Percentiles rank a stretch among this genome's conserved stretches.
Conservation (phyloP, 2,797 vertebrate species). For the Propithecus perrieri region DNA sequence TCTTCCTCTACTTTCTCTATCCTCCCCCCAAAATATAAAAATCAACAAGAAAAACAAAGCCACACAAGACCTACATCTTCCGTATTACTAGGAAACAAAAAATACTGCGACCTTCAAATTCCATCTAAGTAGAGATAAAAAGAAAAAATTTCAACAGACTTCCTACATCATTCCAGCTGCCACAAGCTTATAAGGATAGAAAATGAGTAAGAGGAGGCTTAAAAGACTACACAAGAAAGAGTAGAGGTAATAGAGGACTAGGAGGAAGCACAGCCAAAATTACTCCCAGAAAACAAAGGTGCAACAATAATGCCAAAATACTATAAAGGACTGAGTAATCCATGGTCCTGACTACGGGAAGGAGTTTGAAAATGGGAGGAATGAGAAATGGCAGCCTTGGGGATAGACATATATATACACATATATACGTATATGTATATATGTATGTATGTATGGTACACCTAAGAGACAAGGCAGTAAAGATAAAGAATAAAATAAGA, state of each 20-base stretch:
- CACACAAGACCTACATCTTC: background rate
- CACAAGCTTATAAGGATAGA: background rate
- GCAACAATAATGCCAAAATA: background rate
- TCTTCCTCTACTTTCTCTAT: background rate
- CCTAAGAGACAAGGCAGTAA: background rate
- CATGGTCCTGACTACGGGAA: background rate
- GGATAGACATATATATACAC: background rate
- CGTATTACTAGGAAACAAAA: conserved; percentile 1
- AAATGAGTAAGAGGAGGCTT: background rate
- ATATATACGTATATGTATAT: background rate
- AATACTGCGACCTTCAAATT: background rate
- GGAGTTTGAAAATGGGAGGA: background rate
- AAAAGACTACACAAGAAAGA: conserved; percentile 10
- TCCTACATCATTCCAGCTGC: background rate
- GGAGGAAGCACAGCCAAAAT: background rate
- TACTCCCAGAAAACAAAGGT: background rate
- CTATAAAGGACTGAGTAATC: background rate
- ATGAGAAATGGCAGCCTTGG: background rate
- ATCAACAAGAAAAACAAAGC: conserved; percentile 46
- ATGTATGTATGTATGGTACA: background rate
- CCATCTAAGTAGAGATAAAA: background rate
- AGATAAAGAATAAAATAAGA: background rate
- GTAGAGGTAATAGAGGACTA: background rate
- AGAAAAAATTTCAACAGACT: background rate
- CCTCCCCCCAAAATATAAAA: background rate